These are phyloP conservation scores for Pleuronectes platessa DNA, from an alignment of 2,113 vertebrate genomes.

Conservation along the genomic window DNA sequence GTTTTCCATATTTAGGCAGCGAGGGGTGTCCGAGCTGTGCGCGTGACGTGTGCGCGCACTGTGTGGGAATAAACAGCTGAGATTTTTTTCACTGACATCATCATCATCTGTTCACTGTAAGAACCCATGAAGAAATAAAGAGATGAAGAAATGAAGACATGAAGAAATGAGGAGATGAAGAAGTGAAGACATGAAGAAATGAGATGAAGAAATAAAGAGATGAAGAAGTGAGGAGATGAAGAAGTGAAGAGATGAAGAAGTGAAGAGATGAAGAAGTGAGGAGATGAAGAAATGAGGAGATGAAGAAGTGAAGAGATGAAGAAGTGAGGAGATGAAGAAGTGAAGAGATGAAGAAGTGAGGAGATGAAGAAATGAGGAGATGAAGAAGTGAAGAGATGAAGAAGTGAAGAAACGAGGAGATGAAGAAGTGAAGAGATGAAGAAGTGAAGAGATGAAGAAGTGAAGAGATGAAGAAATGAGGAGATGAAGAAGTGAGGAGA, in stretches of 20 bases:
- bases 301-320: neutral
- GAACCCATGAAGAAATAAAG: neutral
- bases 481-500: no score
- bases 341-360: neutral
- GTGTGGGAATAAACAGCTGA: neutral
- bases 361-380: neutral
- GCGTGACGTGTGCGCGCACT: neutral
- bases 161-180: neutral
- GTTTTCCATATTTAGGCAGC: conserved; percentile 77
- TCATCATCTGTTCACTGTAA: neutral
- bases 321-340: neutral
- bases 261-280: neutral
- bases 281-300: no score
- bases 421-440: no score
- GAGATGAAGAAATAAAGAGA: neutral
- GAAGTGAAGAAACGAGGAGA: no score
- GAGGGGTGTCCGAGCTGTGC: conserved; percentile 4
- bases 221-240: no score
- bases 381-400: no score
- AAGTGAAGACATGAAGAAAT: no score
- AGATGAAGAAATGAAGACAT: no score
- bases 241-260: no score
- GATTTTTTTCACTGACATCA: neutral
- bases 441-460: no score
- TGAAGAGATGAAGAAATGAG: no score